Conservation (phyloP, 2,113 vertebrate species). For the Platysteira castanea region DNA sequence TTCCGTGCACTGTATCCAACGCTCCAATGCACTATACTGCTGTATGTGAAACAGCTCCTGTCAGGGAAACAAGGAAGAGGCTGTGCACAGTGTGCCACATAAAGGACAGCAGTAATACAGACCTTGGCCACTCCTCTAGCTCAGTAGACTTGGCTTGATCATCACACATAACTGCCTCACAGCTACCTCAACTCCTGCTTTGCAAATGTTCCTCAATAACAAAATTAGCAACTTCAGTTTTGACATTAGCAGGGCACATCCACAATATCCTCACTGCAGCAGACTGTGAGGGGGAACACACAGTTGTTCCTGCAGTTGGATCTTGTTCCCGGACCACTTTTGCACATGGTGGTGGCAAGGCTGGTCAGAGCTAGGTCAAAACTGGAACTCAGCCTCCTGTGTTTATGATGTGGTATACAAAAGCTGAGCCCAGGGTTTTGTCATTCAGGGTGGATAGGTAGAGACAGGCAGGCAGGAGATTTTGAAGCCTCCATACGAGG, state of each 20-base stretch:
- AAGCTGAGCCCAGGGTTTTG: not conserved
- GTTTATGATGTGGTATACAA: not conserved
- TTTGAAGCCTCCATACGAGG: not conserved
- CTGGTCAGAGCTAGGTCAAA: not conserved
- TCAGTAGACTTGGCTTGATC: not conserved
- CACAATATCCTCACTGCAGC: not conserved
- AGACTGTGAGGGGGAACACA: not conserved
- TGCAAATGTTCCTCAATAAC: not conserved
- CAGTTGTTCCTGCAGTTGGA: not conserved
- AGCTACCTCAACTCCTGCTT: not conserved
- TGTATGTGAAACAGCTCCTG: not conserved
- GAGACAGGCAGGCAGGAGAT: not conserved
- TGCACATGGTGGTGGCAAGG: not conserved
- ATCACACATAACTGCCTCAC: not conserved
- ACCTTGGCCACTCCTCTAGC: not conserved
- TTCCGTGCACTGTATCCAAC: not conserved
- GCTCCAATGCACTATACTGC: not conserved
- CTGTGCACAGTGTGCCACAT: not conserved
- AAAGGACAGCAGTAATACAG: not conserved
- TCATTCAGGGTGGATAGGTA: accelerated
- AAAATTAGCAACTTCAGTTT: not conserved
- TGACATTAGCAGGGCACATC: not conserved
- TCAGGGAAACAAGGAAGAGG: not conserved
- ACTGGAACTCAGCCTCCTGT: not conserved
- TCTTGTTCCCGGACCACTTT: not conserved